Base-by-base conservation (phyloP, 2,797 vertebrate species). In the Malurus leucopterus region DNA sequence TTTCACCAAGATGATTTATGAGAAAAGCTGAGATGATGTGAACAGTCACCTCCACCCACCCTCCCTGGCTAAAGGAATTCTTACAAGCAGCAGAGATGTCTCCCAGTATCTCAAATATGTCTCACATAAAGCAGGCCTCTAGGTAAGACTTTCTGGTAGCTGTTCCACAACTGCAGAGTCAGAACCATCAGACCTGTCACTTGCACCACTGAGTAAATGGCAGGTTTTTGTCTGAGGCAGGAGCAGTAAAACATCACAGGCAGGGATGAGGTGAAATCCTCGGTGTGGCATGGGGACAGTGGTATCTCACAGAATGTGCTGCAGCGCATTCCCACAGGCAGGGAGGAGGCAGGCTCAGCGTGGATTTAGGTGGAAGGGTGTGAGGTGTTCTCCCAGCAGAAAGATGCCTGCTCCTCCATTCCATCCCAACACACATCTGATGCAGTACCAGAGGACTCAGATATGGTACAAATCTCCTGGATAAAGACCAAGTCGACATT, bases 151-250 rank as follows among this genome's bases (percentile, higher is more conserved):
- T 86, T 71, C 40, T 44, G 55, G 55, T 34, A 63, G 41, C 38
- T 11, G 1, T 53, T 51, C 59, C 63, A 47, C 8, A 65, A 41
- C 43, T 84, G 67, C 53, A 75, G 47, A 84, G 34, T 81, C 69
- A 89, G 53, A 80, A 63, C 30, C 51, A 92, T 71, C 69, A 77
- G 36, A 79, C 29, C 62, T 68, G 36, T 73, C 91, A 83, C 41
- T 85, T 87, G 87, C 55, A 81, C 40, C 75, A 81, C 18, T 0
- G 0, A 90, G 75, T 78, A 86, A 82, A 49, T 11, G 47, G 50
- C 77, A 89, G 46, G 40, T 38, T 86, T 91, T 82, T 13, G 3
- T 84, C 29, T 49, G 58, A 84, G 59, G 41, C 67, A 27, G 4
- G 30, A 87, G 46, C 59, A 67, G 63, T 40, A 53, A 79, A 85